These are phyloP conservation scores for Chaetodon trifasciatus DNA, from an alignment of 2,797 vertebrate genomes.

Conservation along the genomic window DNA sequence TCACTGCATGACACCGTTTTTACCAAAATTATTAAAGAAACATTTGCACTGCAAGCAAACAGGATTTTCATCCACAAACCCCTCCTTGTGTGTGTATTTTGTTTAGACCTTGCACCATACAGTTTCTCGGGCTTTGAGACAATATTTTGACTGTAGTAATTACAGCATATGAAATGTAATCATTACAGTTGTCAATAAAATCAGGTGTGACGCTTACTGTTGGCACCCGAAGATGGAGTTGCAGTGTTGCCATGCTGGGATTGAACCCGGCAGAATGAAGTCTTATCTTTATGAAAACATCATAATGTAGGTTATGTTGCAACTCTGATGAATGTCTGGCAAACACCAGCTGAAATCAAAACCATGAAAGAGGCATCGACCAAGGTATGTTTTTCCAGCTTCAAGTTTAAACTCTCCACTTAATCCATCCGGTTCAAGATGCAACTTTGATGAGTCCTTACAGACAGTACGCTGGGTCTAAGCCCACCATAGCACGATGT, in stretches of 20 bases:
- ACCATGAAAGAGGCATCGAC: constrained; percentile 46
- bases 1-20: constrained; percentile 55
- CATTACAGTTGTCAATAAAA: constrained; percentile 73
- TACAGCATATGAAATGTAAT: constrained; percentile 83
- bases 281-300: constrained; percentile 63
- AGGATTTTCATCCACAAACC: constrained; percentile 71
- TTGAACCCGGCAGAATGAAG: constrained; percentile 27
- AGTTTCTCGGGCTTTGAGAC: constrained; percentile 83
- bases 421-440: constrained; percentile 49
- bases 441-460: constrained; percentile 34
- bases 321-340: constrained; percentile 59
- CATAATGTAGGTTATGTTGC: constrained; percentile 43
- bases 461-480: constrained; percentile 26
- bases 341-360: constrained; percentile 57
- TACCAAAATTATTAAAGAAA: constrained; percentile 76
- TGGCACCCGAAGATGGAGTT: constrained; percentile 44
- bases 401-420: constrained; percentile 38
- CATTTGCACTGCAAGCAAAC: constrained; percentile 77
- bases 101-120: constrained; percentile 72
- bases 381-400: constrained; percentile 43
- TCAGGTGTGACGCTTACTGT: constrained; percentile 49
- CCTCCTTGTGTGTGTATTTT: constrained; percentile 83
- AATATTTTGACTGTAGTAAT: constrained; percentile 89
- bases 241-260: constrained; percentile 38
- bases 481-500: constrained; percentile 29